phyloP scores from a whole-genome alignment of 37 sponge, comb jelly and placozoan genomes.

The Crambe crambe region DNA sequence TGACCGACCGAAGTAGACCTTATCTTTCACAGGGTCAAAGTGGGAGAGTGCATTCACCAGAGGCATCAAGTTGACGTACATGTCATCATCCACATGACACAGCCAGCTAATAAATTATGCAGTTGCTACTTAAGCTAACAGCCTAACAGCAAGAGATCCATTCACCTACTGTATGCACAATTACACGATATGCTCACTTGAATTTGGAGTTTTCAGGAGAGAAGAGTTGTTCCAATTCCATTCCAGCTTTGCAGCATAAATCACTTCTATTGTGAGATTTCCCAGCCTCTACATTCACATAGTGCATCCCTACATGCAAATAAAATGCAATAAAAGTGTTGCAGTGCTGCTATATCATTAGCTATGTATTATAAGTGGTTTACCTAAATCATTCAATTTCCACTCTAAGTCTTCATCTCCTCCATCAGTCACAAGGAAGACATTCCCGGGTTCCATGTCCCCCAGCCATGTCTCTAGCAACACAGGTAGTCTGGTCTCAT shows the following conservation, averaged over 20 bases:
- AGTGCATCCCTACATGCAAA: slow-evolving; percentile 16
- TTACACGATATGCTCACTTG: slow-evolving; percentile 12
- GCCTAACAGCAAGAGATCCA: too few species aligned
- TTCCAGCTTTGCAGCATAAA: slow-evolving; percentile 67
- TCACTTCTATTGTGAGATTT: slow-evolving; percentile 17
- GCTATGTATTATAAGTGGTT: not conserved
- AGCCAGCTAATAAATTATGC: slow-evolving; percentile 49
- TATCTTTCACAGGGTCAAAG: slow-evolving; percentile 51
- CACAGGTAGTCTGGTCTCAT: slow-evolving; percentile 36
- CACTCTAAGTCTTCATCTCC: slow-evolving; percentile 7
- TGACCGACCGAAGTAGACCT: slow-evolving; percentile 51
- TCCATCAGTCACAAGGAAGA: slow-evolving; percentile 58
- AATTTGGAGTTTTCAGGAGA: slow-evolving; percentile 25
- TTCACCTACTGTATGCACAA: too few species aligned
- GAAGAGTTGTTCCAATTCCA: slow-evolving; percentile 30
- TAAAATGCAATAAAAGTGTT: not conserved
- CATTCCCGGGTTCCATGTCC: slow-evolving; percentile 4
- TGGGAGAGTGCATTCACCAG: slow-evolving; percentile 20
- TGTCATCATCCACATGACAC: slow-evolving; percentile 64
- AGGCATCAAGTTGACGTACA: slow-evolving; percentile 30
- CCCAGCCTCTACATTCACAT: slow-evolving; percentile 25
- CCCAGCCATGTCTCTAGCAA: slow-evolving; percentile 57
- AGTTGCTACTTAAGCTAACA: not conserved
- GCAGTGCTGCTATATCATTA: not conserved
- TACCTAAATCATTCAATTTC: not conserved